Percentiles rank a stretch among this genome's conserved stretches.
Evolutionary conservation across 1,140 invertebrate genomes (phyloP).

Genomic region (Vanessa atalanta): DNA sequence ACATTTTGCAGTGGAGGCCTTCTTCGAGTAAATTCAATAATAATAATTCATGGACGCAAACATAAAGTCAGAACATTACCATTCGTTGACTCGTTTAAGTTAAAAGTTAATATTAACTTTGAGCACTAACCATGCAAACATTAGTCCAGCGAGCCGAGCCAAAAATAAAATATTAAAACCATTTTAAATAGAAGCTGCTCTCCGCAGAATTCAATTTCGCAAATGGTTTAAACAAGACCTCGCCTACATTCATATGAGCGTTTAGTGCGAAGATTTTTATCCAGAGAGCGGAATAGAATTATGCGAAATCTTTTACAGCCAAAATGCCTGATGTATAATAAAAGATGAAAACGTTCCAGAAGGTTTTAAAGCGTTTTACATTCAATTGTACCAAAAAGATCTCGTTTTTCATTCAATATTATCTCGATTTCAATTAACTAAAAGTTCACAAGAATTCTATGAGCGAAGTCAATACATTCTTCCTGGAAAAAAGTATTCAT

Average conservation of each 20-base stretch:
- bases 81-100: slow-evolving; percentile 5
- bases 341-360: background rate
- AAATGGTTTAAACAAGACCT: slow-evolving; percentile 35
- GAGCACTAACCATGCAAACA: slow-evolving; percentile 4
- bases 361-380: background rate
- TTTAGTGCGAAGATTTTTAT: slow-evolving; percentile 14
- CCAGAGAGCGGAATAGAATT: background rate
- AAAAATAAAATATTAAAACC: slow-evolving; percentile 19
- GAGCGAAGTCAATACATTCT: background rate
- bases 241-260: slow-evolving; percentile 15
- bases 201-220: slow-evolving; percentile 39
- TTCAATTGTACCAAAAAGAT: background rate
- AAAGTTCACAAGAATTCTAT: background rate
- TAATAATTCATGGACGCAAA: background rate
- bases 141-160: slow-evolving; percentile 1
- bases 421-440: too few relatives aligned
- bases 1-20: too few relatives aligned
- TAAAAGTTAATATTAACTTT: slow-evolving; percentile 6
- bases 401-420: background rate
- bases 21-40: too few relatives aligned
- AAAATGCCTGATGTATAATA: background rate
- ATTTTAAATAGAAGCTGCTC: slow-evolving; percentile 31
- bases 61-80: slow-evolving; percentile 1
- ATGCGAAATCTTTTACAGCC: slow-evolving; percentile 1
- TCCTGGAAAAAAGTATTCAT: too few relatives aligned